Evolutionary conservation across 2,113 vertebrate species (phyloP).

Genomic region (Brienomyrus longianalis): DNA sequence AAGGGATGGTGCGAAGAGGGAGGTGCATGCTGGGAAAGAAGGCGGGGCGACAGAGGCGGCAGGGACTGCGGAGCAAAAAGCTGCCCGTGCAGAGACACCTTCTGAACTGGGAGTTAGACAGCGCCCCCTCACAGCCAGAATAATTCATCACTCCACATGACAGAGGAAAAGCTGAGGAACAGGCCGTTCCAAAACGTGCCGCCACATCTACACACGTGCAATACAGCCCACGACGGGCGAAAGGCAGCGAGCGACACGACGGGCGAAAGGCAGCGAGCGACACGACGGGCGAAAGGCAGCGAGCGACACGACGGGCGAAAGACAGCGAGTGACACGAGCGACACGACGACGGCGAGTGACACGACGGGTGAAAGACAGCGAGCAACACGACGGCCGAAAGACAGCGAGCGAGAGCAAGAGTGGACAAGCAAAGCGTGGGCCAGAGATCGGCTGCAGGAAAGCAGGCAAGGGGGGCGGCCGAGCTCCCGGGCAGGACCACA

Average conservation of each 20-base stretch:
- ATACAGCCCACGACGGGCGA: neutral
- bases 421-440: slow-evolving; percentile 13
- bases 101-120: neutral
- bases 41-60: neutral
- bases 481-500: neutral
- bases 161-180: neutral
- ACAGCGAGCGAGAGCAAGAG: neutral
- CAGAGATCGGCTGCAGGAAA: neutral
- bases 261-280: no score
- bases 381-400: no score
- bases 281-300: no score
- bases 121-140: neutral
- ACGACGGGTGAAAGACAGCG: no score
- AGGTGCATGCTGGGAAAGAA: neutral
- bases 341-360: no score
- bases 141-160: neutral
- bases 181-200: neutral
- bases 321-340: no score
- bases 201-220: neutral
- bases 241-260: no score
- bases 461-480: neutral
- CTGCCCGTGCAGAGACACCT: neutral
- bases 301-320: no score
- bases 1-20: neutral
- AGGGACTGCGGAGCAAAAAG: neutral